phyloP scores from a whole-genome alignment of 2,888 invertebrate species.

The Merodon equestris region DNA sequence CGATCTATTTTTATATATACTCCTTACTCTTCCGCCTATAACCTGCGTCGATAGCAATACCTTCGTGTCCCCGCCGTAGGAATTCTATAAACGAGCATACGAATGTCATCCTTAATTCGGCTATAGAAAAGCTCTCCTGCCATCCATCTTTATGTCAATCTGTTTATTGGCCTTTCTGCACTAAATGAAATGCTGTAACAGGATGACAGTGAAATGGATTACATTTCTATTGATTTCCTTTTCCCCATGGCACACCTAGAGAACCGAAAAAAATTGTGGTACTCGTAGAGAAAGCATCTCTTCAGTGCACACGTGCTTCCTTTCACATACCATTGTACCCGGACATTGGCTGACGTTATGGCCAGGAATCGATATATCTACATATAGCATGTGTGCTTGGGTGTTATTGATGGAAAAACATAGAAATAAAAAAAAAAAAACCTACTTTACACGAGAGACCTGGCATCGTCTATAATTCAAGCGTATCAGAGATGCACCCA shows the following conservation, averaged over 20 bases:
- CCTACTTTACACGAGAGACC: constrained; percentile 46
- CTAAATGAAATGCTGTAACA: constrained; percentile 33
- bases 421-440: constrained; percentile 46
- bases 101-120: constrained; percentile 34
- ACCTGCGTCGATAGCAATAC: no score
- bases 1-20: no score
- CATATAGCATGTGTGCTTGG: constrained; percentile 50
- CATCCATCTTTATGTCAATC: constrained; percentile 68
- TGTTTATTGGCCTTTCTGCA: constrained; percentile 60
- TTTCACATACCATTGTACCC: constrained; percentile 30
- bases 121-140: constrained; percentile 34
- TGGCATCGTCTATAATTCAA: constrained; percentile 48
- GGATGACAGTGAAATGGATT: constrained; percentile 66
- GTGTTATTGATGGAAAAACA: constrained; percentile 65
- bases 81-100: constrained; percentile 31
- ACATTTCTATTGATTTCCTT: constrained; percentile 62
- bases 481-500: constrained; percentile 24
- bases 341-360: constrained; percentile 39
- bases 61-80: constrained; percentile 8
- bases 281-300: constrained; percentile 53
- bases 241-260: constrained; percentile 24
- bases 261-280: constrained; percentile 55
- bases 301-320: constrained; percentile 50
- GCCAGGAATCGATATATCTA: constrained; percentile 53
- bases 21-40: no score